Conservation (phyloP, 2,888 invertebrate species). For the Hydrotaea diabolus region DNA sequence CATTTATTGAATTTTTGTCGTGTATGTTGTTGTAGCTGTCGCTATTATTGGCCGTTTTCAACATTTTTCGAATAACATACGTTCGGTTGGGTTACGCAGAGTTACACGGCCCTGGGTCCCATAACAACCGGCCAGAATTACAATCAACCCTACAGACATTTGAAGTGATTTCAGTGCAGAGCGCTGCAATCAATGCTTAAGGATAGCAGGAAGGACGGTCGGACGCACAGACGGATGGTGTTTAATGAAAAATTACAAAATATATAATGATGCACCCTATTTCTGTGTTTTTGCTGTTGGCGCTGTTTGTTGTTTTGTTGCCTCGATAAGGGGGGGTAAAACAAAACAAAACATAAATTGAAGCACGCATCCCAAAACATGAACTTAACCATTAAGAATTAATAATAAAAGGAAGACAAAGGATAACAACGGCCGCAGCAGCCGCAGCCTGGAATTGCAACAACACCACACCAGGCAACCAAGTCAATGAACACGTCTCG, state of each 20-base stretch:
- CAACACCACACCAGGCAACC: slow-evolving; percentile 5
- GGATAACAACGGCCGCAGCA: slow-evolving; percentile 37
- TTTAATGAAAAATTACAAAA: slow-evolving; percentile 75
- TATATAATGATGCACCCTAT: slow-evolving; percentile 69
- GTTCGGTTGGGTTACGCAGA: slow-evolving; percentile 6
- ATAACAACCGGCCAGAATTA: slow-evolving; percentile 38
- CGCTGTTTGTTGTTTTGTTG: slow-evolving; percentile 1
- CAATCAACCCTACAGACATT: slow-evolving; percentile 57
- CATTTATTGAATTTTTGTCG: slow-evolving; percentile 14
- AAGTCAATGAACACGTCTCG: slow-evolving; percentile 33
- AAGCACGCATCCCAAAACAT: slow-evolving; percentile 17
- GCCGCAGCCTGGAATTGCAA: not conserved
- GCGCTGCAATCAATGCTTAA: slow-evolving; percentile 4
- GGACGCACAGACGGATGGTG: not conserved
- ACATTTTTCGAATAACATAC: slow-evolving; percentile 3
- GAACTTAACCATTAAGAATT: slow-evolving; percentile 54
- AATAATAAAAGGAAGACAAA: slow-evolving; percentile 59
- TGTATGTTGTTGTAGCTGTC: not conserved
- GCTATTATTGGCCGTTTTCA: not conserved
- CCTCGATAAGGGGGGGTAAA: no score
- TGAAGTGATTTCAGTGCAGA: slow-evolving; percentile 18
- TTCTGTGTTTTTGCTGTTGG: slow-evolving; percentile 35
- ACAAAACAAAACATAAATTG: slow-evolving; percentile 1
- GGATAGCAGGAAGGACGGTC: not conserved
- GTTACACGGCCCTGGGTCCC: not conserved